Percentiles rank a stretch among this genome's conserved stretches.
These are phyloP conservation scores for Planococcus citri DNA, from an alignment of 1,140 invertebrate species.

Conservation along the genomic window DNA sequence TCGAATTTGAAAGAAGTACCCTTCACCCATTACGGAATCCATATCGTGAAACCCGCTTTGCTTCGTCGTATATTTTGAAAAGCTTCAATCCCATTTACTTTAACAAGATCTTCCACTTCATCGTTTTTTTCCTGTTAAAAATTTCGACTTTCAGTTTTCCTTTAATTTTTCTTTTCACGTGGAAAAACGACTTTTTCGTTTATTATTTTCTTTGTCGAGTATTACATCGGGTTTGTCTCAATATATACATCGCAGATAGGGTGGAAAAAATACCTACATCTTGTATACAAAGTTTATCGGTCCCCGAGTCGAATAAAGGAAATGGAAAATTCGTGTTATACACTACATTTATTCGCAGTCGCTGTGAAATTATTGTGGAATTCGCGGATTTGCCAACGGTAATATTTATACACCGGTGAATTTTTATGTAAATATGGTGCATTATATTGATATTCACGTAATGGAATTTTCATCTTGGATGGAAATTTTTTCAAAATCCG, in stretches of 20 bases:
- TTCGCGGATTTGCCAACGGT: not conserved
- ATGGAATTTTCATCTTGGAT: too few species aligned
- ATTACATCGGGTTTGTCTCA: not conserved
- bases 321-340: conserved; percentile 11
- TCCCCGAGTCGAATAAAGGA: conserved; percentile 10
- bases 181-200: conserved; percentile 19
- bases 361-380: conserved; percentile 8
- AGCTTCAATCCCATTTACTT: conserved; percentile 17
- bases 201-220: conserved; percentile 13
- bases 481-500: too few species aligned
- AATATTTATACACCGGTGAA: not conserved
- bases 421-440: conserved; percentile 1
- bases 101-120: conserved; percentile 16
- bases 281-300: not conserved
- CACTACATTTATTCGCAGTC: not conserved
- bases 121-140: conserved; percentile 7
- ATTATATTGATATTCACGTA: too few species aligned
- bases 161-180: conserved; percentile 20
- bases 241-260: not conserved
- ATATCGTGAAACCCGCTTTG: not conserved
- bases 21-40: not conserved
- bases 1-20: conserved; percentile 14
- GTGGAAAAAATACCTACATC: not conserved
- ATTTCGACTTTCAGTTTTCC: conserved; percentile 14
- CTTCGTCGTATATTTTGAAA: not conserved